A percentile compares a stretch with the other conserved stretches of the same genome.
These are phyloP conservation scores for Euthynnus affinis DNA, from an alignment of 2,797 vertebrate genomes.

Conservation along the genomic window DNA sequence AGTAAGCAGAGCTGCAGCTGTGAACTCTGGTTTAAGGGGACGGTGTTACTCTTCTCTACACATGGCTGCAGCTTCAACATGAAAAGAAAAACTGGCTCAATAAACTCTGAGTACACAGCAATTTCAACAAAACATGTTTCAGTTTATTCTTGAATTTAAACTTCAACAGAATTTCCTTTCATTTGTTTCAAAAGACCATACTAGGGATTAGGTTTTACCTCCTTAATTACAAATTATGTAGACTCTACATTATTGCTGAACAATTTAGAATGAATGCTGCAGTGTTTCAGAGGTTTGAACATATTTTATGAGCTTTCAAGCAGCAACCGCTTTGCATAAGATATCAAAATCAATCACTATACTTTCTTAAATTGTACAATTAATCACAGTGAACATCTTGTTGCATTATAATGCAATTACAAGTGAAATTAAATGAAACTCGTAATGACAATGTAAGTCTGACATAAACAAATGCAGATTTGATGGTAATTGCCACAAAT, in stretches of 20 bases:
- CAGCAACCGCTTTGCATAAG: background rate
- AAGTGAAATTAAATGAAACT: background rate
- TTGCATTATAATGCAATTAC: background rate
- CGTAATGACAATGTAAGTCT: background rate
- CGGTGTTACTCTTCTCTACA: background rate
- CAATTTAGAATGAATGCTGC: background rate
- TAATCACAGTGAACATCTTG: conserved; percentile 6
- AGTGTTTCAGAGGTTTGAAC: no score
- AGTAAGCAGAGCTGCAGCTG: conserved; percentile 37
- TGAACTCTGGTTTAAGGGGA: conserved; percentile 18
- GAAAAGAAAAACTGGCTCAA: background rate
- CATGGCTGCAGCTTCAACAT: conserved; percentile 5
- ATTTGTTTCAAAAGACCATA: background rate
- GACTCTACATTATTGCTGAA: background rate
- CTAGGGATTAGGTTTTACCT: background rate
- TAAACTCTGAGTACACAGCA: background rate
- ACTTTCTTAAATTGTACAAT: background rate
- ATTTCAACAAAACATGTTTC: background rate
- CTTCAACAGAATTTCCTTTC: background rate
- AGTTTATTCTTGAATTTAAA: background rate
- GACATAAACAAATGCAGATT: background rate
- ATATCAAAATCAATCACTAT: conserved; percentile 1
- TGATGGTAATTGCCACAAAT: background rate
- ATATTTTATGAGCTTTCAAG: background rate
- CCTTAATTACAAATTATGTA: background rate